phyloP scores from a whole-genome alignment of 2,888 invertebrate species.

The Parasteatoda lunata region DNA sequence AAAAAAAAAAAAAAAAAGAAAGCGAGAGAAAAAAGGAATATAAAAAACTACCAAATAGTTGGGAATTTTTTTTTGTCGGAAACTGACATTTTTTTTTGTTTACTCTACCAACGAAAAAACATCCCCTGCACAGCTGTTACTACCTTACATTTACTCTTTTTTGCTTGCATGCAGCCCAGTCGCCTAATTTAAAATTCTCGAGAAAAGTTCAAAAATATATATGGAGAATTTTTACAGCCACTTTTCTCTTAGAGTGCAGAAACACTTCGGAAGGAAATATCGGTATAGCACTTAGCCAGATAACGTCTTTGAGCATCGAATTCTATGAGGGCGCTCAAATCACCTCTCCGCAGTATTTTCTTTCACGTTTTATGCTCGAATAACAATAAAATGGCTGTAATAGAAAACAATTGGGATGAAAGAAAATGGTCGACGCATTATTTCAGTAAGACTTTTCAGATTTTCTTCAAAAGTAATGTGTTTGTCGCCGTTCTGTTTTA shows the following conservation, averaged over 20 bases:
- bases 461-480: too few relatives aligned
- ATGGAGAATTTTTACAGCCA: not conserved
- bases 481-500: too few relatives aligned
- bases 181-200: too few relatives aligned
- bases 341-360: constrained; percentile 11
- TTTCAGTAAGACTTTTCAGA: constrained; percentile 5
- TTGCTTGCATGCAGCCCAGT: too few relatives aligned
- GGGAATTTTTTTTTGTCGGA: too few relatives aligned
- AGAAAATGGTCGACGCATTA: constrained; percentile 7
- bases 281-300: constrained; percentile 32
- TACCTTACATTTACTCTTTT: too few relatives aligned
- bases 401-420: not conserved
- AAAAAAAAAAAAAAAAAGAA: too few relatives aligned
- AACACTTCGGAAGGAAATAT: constrained; percentile 27
- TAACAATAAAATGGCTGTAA: constrained; percentile 12
- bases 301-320: constrained; percentile 20
- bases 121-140: too few relatives aligned
- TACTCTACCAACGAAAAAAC: too few relatives aligned
- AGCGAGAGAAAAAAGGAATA: too few relatives aligned
- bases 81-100: too few relatives aligned
- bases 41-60: too few relatives aligned
- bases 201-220: not conserved
- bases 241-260: not conserved
- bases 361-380: not conserved
- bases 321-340: constrained; percentile 11